These are phyloP conservation scores for Schizopygopsis pylzovi DNA, from an alignment of 2,797 vertebrate genomes.

Conservation along the genomic window DNA sequence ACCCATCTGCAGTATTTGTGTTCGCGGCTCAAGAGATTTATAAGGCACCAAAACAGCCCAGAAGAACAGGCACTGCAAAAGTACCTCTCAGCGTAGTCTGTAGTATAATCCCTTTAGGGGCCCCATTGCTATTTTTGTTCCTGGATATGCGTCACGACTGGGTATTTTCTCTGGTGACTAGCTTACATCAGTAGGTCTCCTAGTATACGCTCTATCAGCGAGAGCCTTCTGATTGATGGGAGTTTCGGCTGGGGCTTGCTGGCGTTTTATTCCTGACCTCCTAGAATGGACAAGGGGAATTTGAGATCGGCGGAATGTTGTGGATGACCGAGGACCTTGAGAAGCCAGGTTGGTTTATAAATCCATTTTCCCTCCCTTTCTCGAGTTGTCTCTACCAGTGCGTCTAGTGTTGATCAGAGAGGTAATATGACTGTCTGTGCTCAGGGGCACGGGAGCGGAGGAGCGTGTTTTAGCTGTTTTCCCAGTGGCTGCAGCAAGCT, in stretches of 20 bases:
- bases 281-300: constrained; percentile 83
- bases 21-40: constrained; percentile 73
- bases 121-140: constrained; percentile 98
- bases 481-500: constrained; percentile 20
- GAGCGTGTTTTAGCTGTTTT: constrained; percentile 23
- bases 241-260: constrained; percentile 78
- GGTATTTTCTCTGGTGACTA: constrained; percentile 99
- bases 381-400: constrained; percentile 24
- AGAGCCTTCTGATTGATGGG: constrained; percentile 90
- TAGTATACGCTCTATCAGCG: constrained; percentile 87
- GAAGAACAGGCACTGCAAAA: constrained; percentile 71
- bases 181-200: constrained; percentile 98
- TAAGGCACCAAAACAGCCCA: constrained; percentile 35
- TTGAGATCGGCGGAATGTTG: constrained; percentile 82
- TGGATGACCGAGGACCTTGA: constrained; percentile 80
- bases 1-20: constrained; percentile 71
- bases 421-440: constrained; percentile 23
- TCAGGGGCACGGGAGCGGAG: neutral
- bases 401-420: constrained; percentile 18
- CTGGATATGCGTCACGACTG: constrained; percentile 98
- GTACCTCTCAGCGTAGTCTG: constrained; percentile 87
- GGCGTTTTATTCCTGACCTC: constrained; percentile 78
- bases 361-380: constrained; percentile 53
- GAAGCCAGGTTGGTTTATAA: constrained; percentile 82
- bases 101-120: constrained; percentile 91